Evolutionary conservation across 2,888 invertebrate species (phyloP).

Genomic region (Apamea monoglypha): DNA sequence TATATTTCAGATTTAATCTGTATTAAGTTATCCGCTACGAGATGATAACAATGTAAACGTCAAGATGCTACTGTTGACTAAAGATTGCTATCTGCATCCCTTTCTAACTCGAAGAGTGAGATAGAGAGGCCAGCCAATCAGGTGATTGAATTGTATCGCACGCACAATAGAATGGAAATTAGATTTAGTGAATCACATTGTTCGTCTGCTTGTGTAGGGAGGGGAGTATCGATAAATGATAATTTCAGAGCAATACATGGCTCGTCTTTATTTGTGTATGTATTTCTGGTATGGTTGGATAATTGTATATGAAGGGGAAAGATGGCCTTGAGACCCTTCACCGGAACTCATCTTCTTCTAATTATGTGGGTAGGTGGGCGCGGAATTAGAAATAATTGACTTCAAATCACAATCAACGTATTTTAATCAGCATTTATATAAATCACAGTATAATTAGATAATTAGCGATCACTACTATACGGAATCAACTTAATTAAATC

Average conservation of each 20-base stretch:
- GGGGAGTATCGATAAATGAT: constrained; percentile 48
- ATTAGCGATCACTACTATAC: too few relatives aligned
- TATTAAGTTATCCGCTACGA: constrained; percentile 57
- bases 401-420: too few relatives aligned
- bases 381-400: too few relatives aligned
- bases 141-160: constrained; percentile 67
- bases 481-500: too few relatives aligned
- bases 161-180: constrained; percentile 63
- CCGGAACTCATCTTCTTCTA: too few relatives aligned
- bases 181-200: constrained; percentile 63
- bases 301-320: too few relatives aligned
- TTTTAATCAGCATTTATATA: too few relatives aligned
- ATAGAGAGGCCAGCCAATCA: constrained; percentile 57
- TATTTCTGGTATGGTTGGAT: constrained; percentile 13
- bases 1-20: constrained; percentile 62
- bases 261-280: constrained; percentile 33
- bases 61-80: constrained; percentile 48
- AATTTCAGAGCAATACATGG: constrained; percentile 34
- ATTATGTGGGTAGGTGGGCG: too few relatives aligned
- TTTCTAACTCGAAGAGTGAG: constrained; percentile 30
- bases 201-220: constrained; percentile 44
- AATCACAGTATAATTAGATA: too few relatives aligned
- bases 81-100: constrained; percentile 41
- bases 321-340: too few relatives aligned
- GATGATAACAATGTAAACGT: constrained; percentile 60